phyloP scores from a whole-genome alignment of 1,140 invertebrate genomes.

The Atta cephalotes region DNA sequence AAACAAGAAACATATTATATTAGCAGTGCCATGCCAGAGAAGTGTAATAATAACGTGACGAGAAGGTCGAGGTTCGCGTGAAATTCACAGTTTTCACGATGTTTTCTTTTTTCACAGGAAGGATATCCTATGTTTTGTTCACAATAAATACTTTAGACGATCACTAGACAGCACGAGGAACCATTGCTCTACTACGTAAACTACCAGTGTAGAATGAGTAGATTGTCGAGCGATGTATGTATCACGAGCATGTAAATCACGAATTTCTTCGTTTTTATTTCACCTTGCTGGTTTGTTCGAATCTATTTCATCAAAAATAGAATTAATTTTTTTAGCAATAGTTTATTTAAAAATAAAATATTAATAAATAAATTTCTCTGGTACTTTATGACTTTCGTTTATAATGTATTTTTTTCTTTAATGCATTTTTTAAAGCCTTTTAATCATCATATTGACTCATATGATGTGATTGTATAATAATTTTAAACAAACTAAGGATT shows the following conservation, averaged over 20 bases:
- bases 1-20: slow-evolving; percentile 67
- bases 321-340: too few species aligned
- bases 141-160: slow-evolving; percentile 57
- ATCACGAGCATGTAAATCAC: slow-evolving; percentile 42
- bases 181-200: slow-evolving; percentile 72
- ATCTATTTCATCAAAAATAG: too few species aligned
- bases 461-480: too few species aligned
- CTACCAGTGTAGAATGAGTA: slow-evolving; percentile 68
- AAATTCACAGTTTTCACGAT: slow-evolving; percentile 41
- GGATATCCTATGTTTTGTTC: slow-evolving; percentile 24
- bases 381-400: too few species aligned
- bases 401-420: too few species aligned
- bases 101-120: background rate
- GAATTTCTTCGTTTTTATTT: slow-evolving; percentile 16
- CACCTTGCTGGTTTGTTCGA: too few species aligned
- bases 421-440: too few species aligned
- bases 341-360: too few species aligned
- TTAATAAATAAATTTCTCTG: too few species aligned
- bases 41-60: slow-evolving; percentile 55
- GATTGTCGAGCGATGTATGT: slow-evolving; percentile 59
- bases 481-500: background rate
- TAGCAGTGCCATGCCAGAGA: slow-evolving; percentile 69
- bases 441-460: too few species aligned
- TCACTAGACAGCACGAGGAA: slow-evolving; percentile 68
- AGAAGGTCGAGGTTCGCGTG: slow-evolving; percentile 10